Evolutionary conservation across 1,140 invertebrate species (phyloP), one percentile per base, ranked within the genome.

Genomic region (Neuroterus valhalla): DNA sequence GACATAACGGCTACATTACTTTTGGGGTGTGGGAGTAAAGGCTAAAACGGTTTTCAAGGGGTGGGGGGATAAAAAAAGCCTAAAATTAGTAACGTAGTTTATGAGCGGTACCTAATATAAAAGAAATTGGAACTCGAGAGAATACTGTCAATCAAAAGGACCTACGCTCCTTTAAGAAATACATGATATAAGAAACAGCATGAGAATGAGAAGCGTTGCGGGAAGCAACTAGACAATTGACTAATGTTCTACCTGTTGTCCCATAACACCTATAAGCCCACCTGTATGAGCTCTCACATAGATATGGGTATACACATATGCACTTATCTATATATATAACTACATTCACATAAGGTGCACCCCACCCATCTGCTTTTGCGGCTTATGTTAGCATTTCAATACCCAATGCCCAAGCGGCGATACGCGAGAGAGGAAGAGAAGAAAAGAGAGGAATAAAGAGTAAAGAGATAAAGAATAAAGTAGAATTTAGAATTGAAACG

Each of bases 191-290:
- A 38, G 23, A 23, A 62, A 15, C 23, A 62, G 21, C 26, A 14
- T n/a, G 3, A 55, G 50, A n/a, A 14, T n/a, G 3, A 10, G 31
- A 38, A 38, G 31, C 31, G 31, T 38, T 38, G 31, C 31, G 31
- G 10, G 31, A 1, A 10, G 75, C 78, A 84, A 83, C 82, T 69
- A 85, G 81, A 77, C 82, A 80, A 81, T 85, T 85, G 84, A 85
- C 84, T 85, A 83, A 85, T 84, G 84, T 84, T 85, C 81, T 83
- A 85, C 84, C 84, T 85, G 84, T 83, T 84, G 82, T 85, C 78
- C 81, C 66, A 81, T 75, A 84, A 84, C 84, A 84, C 84, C 83
- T 84, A 85, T 83, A 72, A 76, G 77, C 71, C 77, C 81, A 80
- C 80, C 80, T 81, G 5, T 62, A 62, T 8, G 19, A n/a, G n/a